Base-by-base conservation (phyloP, 2,113 vertebrate genomes). In the Syngnathus floridae region DNA sequence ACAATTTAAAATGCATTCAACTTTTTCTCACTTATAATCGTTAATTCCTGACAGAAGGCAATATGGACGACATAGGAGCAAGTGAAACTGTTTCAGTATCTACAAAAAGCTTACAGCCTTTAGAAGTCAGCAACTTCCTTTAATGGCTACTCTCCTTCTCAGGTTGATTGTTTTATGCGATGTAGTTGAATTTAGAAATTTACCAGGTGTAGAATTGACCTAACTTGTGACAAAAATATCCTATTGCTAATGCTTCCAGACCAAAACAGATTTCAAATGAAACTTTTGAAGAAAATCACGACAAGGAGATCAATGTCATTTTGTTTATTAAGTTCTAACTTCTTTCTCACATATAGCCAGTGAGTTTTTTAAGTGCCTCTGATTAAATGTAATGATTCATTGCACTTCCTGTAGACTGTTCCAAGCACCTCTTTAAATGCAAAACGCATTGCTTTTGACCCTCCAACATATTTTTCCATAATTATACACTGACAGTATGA, bases 281-380 rank as follows among this genome's bases (percentile, higher is more conserved):
- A 69, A 10, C 41, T 17, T 40, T 51, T 31, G 31, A 37, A 19
- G 11, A 35, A 65, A 69, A 51, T 69, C 62, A 16, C 66, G 68
- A 80, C 49, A 70, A 68, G 64, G 40, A 41, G 9, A 69, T 83
- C 80, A 70, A 78, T 82, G 49, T n/a, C 14, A 10, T 66, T 61
- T 19, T 61, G 41, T 43, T 7, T n/a, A 35, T 5, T 2, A 31
- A n/a, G 3, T 13, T 35, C 13, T n/a, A 19, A 16, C 19, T 49
- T 49, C 14, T 19, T 2, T 61, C 58, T 41, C 58, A 41, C n/a
- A 3, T 55, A 55, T 31, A 31, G 26, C 26, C 26, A 55, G 13
- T 55, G 9, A 16, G 13, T 49, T 31, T 55, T 31, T 55, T 60
- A 65, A 75, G 46, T 35, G 66, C 70, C 54, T 65, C 43, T 45